These are phyloP conservation scores for Poeciliopsis gracilis DNA, from an alignment of 2,797 vertebrate genomes.

Conservation along the genomic window DNA sequence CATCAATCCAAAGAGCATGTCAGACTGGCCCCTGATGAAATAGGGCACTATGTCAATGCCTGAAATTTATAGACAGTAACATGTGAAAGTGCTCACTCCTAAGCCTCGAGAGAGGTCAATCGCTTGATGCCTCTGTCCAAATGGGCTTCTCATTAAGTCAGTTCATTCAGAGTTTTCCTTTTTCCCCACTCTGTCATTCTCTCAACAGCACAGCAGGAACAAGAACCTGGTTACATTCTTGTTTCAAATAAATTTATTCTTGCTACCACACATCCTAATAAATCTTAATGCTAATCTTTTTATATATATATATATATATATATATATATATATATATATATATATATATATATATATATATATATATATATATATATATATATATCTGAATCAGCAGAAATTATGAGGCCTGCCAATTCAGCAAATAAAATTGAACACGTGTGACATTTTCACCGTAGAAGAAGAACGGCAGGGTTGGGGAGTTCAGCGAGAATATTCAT, in stretches of 20 bases:
- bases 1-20: constrained; percentile 82
- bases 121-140: constrained; percentile 69
- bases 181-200: constrained; percentile 11
- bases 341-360: too few species aligned
- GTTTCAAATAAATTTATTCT: constrained; percentile 48
- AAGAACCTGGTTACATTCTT: constrained; percentile 41
- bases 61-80: constrained; percentile 84
- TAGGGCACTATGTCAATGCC: constrained; percentile 70
- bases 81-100: constrained; percentile 79
- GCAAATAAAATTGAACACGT: background rate
- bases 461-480: background rate
- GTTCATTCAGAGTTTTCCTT: constrained; percentile 54
- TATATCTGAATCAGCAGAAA: constrained; percentile 9
- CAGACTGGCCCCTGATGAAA: constrained; percentile 77
- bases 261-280: background rate
- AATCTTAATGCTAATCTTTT: background rate
- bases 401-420: background rate
- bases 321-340: too few species aligned
- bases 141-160: constrained; percentile 73
- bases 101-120: constrained; percentile 77
- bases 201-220: constrained; percentile 30
- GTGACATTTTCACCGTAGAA: background rate
- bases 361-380: too few species aligned
- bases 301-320: background rate
- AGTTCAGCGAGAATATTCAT: constrained; percentile 56